Evolutionary conservation across 2,113 vertebrate genomes (phyloP), one percentile per base, ranked within the genome.

Genomic region (Ondatra zibethicus): DNA sequence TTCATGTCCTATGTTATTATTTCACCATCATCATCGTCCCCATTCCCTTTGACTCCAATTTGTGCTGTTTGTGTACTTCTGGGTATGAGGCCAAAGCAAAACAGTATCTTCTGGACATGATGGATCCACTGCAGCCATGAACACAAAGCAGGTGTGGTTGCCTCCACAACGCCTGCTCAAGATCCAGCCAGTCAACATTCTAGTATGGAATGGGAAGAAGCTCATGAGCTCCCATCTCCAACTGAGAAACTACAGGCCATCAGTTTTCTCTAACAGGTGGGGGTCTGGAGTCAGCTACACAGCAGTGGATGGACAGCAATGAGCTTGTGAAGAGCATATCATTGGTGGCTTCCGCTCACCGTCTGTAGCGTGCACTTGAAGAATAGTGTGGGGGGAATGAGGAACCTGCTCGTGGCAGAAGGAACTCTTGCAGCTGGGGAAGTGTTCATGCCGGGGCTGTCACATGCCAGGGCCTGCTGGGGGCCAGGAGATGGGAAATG

Each of bases 401-500:
- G 66, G 55, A 58, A 70, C 42, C 45, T 70, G 91, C 27, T 68
- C 29, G 27, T 25, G 73, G 52, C 72, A 55, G 91, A 39, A 12
- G 61, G 73, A 91, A 92, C 31, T 25, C 39, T 81, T 84, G 61
- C 36, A 8, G 36, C 17, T 4, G 39, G 82, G 85, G 93, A 96
- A 94, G 23, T n/a, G 14, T 58, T 80, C 90, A 45, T 29, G 89
- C 85, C 47, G 45, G 36, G 55, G 70, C 91, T 7, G 16, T 36
- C n/a, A 45, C 80, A 31, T 0, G 2, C 61, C 42, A 39, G 81
- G 72, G 68, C 88, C 97, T 95, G 85, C 58, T 73, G 91, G 94
- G 96, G 97, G 58, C 55, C 23, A 52, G 94, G 96, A 97, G 97
- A 77, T 89, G 96, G 98, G 96, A 97, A 96, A 96, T 97, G 94